A percentile compares a stretch with the other conserved stretches of the same genome.
These are phyloP conservation scores for Paramisgurnus dabryanus DNA, from an alignment of 2,113 vertebrate species.

Conservation along the genomic window DNA sequence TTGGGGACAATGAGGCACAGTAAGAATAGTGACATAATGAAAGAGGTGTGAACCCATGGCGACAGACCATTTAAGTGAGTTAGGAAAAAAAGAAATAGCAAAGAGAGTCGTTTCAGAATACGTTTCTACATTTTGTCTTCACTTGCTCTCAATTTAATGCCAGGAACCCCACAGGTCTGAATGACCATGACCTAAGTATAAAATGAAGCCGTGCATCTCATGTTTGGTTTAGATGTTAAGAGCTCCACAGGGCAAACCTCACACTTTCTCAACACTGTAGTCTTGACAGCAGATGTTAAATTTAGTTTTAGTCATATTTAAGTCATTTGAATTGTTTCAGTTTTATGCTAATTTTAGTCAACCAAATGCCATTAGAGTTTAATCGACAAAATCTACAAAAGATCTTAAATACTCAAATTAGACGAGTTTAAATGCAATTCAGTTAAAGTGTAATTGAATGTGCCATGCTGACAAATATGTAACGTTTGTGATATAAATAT, in stretches of 20 bases:
- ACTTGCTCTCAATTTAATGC: neutral
- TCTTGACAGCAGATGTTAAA: too few species aligned
- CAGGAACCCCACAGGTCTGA: neutral
- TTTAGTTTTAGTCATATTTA: too few species aligned
- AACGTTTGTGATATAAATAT: too few species aligned
- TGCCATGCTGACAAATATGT: too few species aligned
- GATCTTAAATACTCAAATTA: too few species aligned
- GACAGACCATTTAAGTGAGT: neutral
- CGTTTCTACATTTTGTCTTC: neutral
- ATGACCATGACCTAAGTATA: constrained; percentile 15
- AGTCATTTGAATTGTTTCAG: too few species aligned
- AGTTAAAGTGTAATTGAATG: too few species aligned
- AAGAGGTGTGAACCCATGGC: neutral
- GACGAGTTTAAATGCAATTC: too few species aligned
- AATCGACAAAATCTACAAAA: too few species aligned
- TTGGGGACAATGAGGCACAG: constrained; percentile 15
- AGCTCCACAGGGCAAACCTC: constrained; percentile 4
- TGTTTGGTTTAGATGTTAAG: constrained; percentile 35
- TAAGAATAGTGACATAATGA: neutral
- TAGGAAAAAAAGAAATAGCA: neutral
- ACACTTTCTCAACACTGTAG: neutral
- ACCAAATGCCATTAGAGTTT: too few species aligned
- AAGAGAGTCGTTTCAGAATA: neutral
- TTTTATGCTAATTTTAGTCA: too few species aligned
- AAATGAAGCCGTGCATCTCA: constrained; percentile 18